Evolutionary conservation across 2,113 vertebrate species (phyloP).

Genomic region (Tauraco erythrolophus): DNA sequence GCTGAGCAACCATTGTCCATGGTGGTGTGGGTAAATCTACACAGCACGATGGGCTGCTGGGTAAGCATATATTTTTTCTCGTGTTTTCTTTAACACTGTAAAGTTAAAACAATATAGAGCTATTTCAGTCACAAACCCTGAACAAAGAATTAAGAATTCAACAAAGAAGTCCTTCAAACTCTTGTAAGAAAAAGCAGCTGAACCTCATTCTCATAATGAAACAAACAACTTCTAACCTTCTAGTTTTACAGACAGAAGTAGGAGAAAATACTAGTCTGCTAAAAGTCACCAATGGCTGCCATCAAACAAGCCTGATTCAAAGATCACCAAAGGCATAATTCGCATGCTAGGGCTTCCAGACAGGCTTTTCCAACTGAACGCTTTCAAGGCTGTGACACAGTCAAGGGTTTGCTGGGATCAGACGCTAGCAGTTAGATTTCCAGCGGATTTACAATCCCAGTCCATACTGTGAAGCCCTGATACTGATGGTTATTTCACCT

Average conservation of each 20-base stretch:
- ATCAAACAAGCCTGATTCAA: background rate
- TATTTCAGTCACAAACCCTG: background rate
- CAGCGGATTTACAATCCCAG: background rate
- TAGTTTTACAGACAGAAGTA: background rate
- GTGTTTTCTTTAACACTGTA: background rate
- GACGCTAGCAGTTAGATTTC: background rate
- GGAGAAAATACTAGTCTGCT: background rate
- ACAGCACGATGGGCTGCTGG: background rate
- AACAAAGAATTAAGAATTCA: background rate
- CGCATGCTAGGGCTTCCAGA: background rate
- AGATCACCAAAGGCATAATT: background rate
- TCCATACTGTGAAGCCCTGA: background rate
- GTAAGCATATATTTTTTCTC: background rate
- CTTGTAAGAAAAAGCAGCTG: background rate
- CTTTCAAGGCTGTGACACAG: background rate
- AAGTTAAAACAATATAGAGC: background rate
- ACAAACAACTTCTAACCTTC: background rate
- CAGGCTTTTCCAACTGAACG: background rate
- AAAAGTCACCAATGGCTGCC: background rate
- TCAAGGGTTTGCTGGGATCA: background rate
- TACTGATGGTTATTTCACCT: background rate
- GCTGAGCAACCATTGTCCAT: conserved; percentile 23
- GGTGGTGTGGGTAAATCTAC: background rate
- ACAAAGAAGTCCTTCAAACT: background rate
- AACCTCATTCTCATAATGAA: background rate